Conservation (phyloP, 2,888 invertebrate genomes). For the Euproctis similis region DNA sequence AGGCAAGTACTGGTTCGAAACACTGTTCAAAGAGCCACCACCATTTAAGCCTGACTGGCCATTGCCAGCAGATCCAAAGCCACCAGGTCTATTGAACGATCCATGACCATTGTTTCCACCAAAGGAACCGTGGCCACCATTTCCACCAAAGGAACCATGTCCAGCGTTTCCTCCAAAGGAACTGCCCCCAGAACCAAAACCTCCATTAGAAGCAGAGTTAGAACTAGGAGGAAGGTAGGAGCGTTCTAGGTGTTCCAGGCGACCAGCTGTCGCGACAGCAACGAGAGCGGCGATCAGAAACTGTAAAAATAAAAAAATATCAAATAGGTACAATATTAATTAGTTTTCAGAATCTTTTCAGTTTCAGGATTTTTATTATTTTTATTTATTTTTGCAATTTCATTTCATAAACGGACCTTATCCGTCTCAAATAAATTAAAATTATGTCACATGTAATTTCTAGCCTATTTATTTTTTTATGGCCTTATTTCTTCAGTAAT, state of each 20-base stretch:
- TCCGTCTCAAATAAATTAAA: no score
- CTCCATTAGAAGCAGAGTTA: conserved; percentile 10
- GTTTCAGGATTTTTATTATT: no score
- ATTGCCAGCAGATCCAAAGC: conserved; percentile 7
- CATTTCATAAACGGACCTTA: no score
- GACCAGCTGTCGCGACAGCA: conserved; percentile 50
- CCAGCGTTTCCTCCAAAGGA: conserved; percentile 7
- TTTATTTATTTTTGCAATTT: no score
- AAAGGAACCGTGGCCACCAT: conserved; percentile 4
- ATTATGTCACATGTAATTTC: no score
- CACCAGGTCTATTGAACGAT: neutral
- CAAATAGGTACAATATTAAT: no score
- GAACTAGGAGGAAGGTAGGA: conserved; percentile 53
- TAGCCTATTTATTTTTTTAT: no score
- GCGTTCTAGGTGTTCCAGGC: conserved; percentile 58
- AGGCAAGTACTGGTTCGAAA: conserved; percentile 60
- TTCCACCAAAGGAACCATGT: neutral
- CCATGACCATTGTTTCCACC: conserved; percentile 4
- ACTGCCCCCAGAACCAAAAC: conserved; percentile 5
- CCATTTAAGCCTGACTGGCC: conserved; percentile 7
- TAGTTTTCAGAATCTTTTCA: no score
- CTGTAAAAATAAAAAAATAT: conserved; percentile 25
- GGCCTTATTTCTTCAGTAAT: no score
- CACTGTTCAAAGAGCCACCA: conserved; percentile 16
- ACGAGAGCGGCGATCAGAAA: conserved; percentile 52